phyloP scores from a whole-genome alignment of 2,888 invertebrate species.

The Acanthacorydalis orientalis region DNA sequence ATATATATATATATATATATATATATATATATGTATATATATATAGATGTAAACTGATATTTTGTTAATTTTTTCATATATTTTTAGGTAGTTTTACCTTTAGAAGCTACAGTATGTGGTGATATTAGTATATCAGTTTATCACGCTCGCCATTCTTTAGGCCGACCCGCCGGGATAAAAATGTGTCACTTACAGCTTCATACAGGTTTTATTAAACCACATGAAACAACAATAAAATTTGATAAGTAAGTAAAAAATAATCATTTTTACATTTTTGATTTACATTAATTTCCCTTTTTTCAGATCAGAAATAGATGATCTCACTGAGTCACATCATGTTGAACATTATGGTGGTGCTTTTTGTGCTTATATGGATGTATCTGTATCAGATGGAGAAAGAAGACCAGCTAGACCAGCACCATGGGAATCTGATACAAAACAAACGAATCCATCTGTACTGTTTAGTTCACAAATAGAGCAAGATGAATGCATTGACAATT shows the following conservation, averaged over 20 bases:
- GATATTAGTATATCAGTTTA: conserved; percentile 70
- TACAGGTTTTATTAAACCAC: conserved; percentile 66
- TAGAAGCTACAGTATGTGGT: conserved; percentile 65
- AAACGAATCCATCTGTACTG: conserved; percentile 36
- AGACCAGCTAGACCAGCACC: conserved; percentile 51
- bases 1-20: too few species aligned
- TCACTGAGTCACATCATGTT: conserved; percentile 41
- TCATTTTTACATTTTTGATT: background rate
- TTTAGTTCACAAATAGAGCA: conserved; percentile 66
- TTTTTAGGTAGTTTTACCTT: conserved; percentile 34
- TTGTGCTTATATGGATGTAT: conserved; percentile 47
- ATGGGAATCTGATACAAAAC: conserved; percentile 49
- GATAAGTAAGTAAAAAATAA: conserved; percentile 29
- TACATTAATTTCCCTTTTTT: conserved; percentile 7
- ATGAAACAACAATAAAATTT: conserved; percentile 59
- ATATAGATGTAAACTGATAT: background rate
- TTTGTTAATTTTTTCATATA: background rate
- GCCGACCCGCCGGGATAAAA: conserved; percentile 65
- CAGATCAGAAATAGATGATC: conserved; percentile 64
- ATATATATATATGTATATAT: too few species aligned
- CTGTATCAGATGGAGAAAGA: conserved; percentile 51
- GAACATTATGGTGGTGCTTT: conserved; percentile 57
- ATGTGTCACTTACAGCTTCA: conserved; percentile 80
- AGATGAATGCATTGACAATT: conserved; percentile 71
- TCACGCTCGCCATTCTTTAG: conserved; percentile 75